Conservation (phyloP, 2,888 invertebrate genomes). For the Chaetoderma sp. region DNA sequence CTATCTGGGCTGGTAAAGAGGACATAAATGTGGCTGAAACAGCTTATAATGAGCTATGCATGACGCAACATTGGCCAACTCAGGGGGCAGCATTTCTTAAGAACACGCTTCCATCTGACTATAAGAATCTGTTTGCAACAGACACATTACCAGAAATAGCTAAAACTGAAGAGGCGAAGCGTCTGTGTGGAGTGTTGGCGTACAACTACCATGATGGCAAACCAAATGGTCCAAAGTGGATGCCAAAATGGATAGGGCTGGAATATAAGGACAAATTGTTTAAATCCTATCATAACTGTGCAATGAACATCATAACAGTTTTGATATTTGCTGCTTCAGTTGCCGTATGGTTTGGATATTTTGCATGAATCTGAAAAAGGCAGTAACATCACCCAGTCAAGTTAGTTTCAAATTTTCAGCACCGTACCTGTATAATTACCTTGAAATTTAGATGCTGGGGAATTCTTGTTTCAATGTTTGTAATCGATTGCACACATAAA, state of each 20-base stretch:
- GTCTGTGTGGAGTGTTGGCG: conserved; percentile 35
- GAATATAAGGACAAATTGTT: too few relatives aligned
- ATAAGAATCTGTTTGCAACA: conserved; percentile 11
- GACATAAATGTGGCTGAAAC: conserved; percentile 33
- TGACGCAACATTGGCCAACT: conserved; percentile 43
- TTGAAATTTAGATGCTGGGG: too few relatives aligned
- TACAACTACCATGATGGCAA: conserved; percentile 41
- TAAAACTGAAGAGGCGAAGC: conserved; percentile 42
- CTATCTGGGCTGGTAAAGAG: conserved; percentile 36
- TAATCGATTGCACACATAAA: too few relatives aligned
- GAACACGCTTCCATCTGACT: not conserved
- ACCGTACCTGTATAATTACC: too few relatives aligned
- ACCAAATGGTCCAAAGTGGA: conserved; percentile 33
- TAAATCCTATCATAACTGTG: too few relatives aligned
- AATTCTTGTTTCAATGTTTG: too few relatives aligned
- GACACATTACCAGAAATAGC: conserved; percentile 45
- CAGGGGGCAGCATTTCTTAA: conserved; percentile 26
- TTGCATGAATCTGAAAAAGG: too few relatives aligned
- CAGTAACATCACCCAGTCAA: too few relatives aligned
- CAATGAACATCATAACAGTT: too few relatives aligned
- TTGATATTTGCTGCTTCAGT: too few relatives aligned
- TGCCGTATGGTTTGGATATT: too few relatives aligned
- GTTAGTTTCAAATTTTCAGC: too few relatives aligned
- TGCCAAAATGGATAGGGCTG: conserved; percentile 44
- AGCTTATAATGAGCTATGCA: conserved; percentile 34